phyloP scores from a whole-genome alignment of 1,140 invertebrate species.

The Drosophila carrolli region DNA sequence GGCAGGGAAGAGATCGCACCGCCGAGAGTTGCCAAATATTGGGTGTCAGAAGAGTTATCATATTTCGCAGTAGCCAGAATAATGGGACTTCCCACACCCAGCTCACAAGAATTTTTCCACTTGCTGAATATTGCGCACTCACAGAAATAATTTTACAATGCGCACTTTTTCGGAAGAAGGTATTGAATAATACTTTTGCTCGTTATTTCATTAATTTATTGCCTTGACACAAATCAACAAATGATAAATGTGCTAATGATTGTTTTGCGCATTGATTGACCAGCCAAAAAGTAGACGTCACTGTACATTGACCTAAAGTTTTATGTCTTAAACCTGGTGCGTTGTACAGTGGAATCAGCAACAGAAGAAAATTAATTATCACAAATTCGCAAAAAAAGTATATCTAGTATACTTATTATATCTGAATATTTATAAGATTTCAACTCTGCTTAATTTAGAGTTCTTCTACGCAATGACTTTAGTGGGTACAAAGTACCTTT shows the following conservation, averaged over 20 bases:
- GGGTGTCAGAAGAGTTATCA: constrained; percentile 32
- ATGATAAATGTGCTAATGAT: neutral
- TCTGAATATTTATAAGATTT: too few relatives aligned
- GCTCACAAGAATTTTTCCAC: neutral
- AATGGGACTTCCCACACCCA: neutral
- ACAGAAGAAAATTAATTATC: too few relatives aligned
- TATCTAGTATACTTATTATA: too few relatives aligned
- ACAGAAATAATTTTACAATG: neutral
- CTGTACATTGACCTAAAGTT: neutral
- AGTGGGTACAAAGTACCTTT: too few relatives aligned
- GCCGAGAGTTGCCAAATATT: constrained; percentile 35
- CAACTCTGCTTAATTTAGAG: too few relatives aligned
- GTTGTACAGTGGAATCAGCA: too few relatives aligned
- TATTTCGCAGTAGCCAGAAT: constrained; percentile 22
- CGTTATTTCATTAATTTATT: neutral
- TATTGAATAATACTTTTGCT: neutral
- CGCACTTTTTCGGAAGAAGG: neutral
- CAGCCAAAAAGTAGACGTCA: too few relatives aligned
- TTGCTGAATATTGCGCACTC: constrained; percentile 8
- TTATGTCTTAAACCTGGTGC: neutral
- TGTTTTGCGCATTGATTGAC: constrained; percentile 3
- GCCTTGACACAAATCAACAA: neutral
- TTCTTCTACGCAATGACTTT: too few relatives aligned
- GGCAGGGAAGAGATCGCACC: constrained; percentile 4
- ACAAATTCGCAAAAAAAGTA: too few relatives aligned